Base-by-base conservation (phyloP, 2,113 vertebrate species). In the Eurypyga helias region DNA sequence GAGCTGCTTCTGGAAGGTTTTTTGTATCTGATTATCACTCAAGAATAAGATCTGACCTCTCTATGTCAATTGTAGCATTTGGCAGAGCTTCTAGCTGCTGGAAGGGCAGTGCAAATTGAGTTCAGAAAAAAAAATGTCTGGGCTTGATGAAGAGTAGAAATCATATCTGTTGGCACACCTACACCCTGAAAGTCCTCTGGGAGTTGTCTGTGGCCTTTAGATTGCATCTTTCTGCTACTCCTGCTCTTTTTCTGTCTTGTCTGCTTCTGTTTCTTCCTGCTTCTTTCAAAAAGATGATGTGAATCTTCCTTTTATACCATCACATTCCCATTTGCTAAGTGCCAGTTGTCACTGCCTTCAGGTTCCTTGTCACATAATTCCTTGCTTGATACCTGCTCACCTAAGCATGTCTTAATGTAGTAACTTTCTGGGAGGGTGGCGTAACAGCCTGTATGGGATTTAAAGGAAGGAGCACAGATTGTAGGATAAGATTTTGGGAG, bases 181-280 rank as follows among this genome's bases (percentile, higher is more conserved):
- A 11, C 10, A n/a, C 12, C 33, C 73, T 4, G 1, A 25, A 91
- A 80, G 5, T 57, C 87, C 49, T 80, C 82, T 86, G 90, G 78
- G 93, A 95, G 29, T 41, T 88, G 58, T 18, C 58, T 70, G 31
- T 70, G 20, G 67, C 62, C 20, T 66, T 95, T 62, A 83, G 55
- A 70, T 77, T 79, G 66, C 62, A 36, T 90, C 66, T 91, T 87
- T 80, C 87, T 94, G 82, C 85, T 72, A 36, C n/a, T 83, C 15
- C 66, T 92, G 85, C 85, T 91, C 82, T 94, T 87, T 75, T 93
- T 71, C 89, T 91, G 80, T 78, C 82, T 83, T 46, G 51, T 73
- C 62, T 92, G 57, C 36, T 94, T 88, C 60, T 9, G 4, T 77
- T 94, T 86, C 87, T 85, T 10, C 8, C 54, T 28, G 13, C 84